These are phyloP conservation scores for Augochlorella aurata DNA, from an alignment of 2,888 invertebrate genomes.

Conservation along the genomic window DNA sequence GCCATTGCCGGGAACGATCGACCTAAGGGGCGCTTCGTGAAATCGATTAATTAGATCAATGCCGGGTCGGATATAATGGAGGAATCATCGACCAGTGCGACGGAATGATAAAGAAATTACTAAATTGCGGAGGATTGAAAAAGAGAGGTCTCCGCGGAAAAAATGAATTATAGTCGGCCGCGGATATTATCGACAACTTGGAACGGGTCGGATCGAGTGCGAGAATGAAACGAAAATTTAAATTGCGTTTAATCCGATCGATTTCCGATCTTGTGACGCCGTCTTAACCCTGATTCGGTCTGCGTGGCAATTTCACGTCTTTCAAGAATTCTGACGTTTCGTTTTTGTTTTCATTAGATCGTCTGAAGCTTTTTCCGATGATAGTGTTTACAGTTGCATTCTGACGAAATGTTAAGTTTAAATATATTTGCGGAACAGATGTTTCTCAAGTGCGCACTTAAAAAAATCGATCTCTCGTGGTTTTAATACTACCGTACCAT, in stretches of 20 bases:
- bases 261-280: background rate
- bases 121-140: slow-evolving; percentile 45
- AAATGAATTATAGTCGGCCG: slow-evolving; percentile 34
- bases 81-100: background rate
- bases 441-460: no score
- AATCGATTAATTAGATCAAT: slow-evolving; percentile 61
- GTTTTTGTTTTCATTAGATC: no score
- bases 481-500: background rate
- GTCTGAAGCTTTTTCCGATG: no score
- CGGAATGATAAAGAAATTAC: slow-evolving; percentile 49
- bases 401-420: no score
- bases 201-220: background rate
- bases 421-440: no score
- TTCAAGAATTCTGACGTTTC: no score
- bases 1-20: background rate
- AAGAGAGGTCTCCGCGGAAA: background rate
- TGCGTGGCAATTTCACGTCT: no score
- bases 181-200: slow-evolving; percentile 22
- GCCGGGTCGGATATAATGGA: slow-evolving; percentile 29
- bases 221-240: slow-evolving; percentile 36
- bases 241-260: slow-evolving; percentile 40
- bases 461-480: background rate
- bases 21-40: slow-evolving; percentile 1
- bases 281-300: background rate
- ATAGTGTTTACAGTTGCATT: no score